phyloP scores from a whole-genome alignment of 2,797 vertebrate species.

The Rhyacichthys aspro region DNA sequence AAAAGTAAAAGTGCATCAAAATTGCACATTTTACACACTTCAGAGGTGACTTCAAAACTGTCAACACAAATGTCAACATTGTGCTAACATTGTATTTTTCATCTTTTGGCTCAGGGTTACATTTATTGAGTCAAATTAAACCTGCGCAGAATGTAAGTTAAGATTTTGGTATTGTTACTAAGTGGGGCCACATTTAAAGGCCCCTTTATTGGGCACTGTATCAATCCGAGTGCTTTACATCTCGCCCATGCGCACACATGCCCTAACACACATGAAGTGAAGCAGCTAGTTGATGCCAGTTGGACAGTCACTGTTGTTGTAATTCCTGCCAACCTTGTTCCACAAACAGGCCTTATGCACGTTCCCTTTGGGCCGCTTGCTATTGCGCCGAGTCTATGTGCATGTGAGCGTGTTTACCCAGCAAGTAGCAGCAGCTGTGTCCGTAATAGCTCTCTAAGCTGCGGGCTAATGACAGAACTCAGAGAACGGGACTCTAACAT shows the following conservation, averaged over 20 bases:
- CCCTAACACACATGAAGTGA: slow-evolving; percentile 30
- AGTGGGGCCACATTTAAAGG: slow-evolving; percentile 8
- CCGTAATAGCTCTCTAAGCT: slow-evolving; percentile 80
- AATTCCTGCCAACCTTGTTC: slow-evolving; percentile 71
- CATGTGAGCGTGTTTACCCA: slow-evolving; percentile 66
- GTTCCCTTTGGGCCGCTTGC: slow-evolving; percentile 65
- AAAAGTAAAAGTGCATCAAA: too few relatives aligned
- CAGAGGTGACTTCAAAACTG: too few relatives aligned
- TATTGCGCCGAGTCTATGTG: slow-evolving; percentile 55
- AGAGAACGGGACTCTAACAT: slow-evolving; percentile 75
- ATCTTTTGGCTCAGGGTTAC: too few relatives aligned
- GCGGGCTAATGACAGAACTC: slow-evolving; percentile 76
- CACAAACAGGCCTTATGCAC: slow-evolving; percentile 71
- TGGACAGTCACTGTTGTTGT: slow-evolving; percentile 63
- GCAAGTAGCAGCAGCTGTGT: slow-evolving; percentile 75
- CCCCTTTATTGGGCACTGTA: slow-evolving; percentile 8
- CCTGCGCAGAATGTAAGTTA: background rate
- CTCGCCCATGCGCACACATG: slow-evolving; percentile 17
- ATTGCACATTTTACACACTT: too few relatives aligned
- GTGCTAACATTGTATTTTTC: too few relatives aligned
- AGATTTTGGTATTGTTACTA: background rate
- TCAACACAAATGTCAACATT: too few relatives aligned
- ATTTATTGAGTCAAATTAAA: too few relatives aligned
- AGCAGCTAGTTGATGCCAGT: slow-evolving; percentile 55
- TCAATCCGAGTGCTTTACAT: slow-evolving; percentile 23